phyloP scores from a whole-genome alignment of 2,113 vertebrate species.

The Corapipo altera region DNA sequence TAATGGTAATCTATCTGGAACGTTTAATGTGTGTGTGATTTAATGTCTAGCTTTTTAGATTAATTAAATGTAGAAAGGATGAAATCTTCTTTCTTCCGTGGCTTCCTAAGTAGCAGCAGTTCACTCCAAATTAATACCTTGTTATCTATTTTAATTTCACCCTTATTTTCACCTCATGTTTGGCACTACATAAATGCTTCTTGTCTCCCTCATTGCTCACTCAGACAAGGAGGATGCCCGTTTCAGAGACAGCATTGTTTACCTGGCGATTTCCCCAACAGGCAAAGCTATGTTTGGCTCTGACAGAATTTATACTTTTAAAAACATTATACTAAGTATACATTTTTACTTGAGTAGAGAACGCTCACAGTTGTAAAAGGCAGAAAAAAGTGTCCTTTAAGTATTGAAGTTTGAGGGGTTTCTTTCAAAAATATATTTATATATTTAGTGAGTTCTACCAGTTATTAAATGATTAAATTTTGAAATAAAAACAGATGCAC shows the following conservation, averaged over 20 bases:
- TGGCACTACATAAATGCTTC: background rate
- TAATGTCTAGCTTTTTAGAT: conserved; percentile 7
- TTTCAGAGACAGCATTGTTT: background rate
- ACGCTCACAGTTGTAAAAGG: background rate
- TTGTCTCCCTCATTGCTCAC: background rate
- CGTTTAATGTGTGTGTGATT: conserved; percentile 17
- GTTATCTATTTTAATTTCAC: conserved; percentile 27
- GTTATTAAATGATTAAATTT: background rate
- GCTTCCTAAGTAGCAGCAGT: background rate
- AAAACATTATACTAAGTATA: background rate
- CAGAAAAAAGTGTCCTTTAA: background rate
- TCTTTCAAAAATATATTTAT: background rate
- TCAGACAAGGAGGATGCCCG: background rate
- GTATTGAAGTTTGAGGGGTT: background rate
- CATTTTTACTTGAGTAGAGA: background rate
- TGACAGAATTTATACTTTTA: background rate
- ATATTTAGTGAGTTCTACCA: background rate
- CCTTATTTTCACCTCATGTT: background rate
- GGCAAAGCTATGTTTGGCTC: background rate
- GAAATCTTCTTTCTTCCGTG: background rate
- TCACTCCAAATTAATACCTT: background rate
- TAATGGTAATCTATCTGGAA: background rate
- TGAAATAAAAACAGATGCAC: background rate
- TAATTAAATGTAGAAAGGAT: background rate
- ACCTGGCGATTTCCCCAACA: background rate